These are phyloP conservation scores for Orchestes rusci DNA, from an alignment of 2,888 invertebrate species.

Conservation along the genomic window DNA sequence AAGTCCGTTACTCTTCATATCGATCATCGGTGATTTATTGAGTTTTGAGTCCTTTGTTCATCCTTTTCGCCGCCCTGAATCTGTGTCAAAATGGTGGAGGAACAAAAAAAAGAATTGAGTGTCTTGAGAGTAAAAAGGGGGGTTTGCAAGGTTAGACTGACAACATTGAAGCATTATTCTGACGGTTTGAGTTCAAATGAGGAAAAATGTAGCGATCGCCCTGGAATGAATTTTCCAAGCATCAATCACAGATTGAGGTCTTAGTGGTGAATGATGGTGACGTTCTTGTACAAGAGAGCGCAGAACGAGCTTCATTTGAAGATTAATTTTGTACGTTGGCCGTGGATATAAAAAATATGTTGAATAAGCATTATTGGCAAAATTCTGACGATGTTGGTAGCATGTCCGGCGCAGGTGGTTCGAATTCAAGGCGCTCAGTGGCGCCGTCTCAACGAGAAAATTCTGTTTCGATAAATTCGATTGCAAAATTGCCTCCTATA, in stretches of 20 bases:
- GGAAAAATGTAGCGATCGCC: too few relatives aligned
- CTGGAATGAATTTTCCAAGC: not conserved
- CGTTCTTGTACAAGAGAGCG: not conserved
- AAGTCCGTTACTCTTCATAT: too few relatives aligned
- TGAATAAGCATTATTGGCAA: not conserved
- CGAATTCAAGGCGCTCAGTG: not conserved
- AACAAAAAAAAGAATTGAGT: conserved; percentile 1
- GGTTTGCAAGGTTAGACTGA: not conserved
- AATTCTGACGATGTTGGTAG: not conserved
- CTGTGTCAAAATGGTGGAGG: too few relatives aligned
- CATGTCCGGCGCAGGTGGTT: not conserved
- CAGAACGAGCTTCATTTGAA: not conserved
- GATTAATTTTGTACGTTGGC: not conserved
- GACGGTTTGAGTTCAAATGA: not conserved
- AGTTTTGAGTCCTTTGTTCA: too few relatives aligned
- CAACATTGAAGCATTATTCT: not conserved
- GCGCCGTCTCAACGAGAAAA: not conserved
- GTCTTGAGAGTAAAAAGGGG: not conserved
- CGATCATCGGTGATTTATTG: too few relatives aligned
- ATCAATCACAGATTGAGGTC: not conserved
- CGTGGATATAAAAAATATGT: not conserved
- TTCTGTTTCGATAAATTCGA: too few relatives aligned
- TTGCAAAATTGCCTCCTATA: too few relatives aligned
- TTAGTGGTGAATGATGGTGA: not conserved
- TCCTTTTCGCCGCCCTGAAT: too few relatives aligned